Base-by-base conservation (phyloP, 2,113 vertebrate genomes). In the Cnemophilus loriae region DNA sequence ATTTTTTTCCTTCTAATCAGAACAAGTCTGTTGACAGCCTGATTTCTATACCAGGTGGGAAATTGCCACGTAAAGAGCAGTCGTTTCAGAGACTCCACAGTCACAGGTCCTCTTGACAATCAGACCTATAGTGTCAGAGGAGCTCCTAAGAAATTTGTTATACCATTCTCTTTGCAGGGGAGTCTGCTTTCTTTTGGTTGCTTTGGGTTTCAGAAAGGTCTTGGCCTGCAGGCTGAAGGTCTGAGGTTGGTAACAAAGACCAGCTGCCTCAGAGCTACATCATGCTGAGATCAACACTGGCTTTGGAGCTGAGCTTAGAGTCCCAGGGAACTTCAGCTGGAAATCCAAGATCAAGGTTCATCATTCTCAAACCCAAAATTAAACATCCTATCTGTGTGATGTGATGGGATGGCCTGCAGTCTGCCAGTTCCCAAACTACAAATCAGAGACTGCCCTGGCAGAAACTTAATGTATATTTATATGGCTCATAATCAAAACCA, bases 311-410 rank as follows among this genome's bases (percentile, higher is more conserved):
- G 22, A 64, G 44, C 41, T 67, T 87, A 1, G 5, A 84, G 37
- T 85, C 20, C 22, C 26, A 53, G 53, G 35, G 17, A 91, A 59
- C 53, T 82, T 76, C 16, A 39, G 6, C 39, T 55, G 39, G 39
- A 90, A 74, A 41, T 6, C 10, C 22, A 56, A 55, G 75, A 59
- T 32, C 6, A 10, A 47, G 13, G 21, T 76, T 57, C 1, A 2
- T 17, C 13, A 52, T 79, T 91, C 41, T 44, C 59, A 41, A 71
- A 57, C 10, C 4, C 32, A 56, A 56, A 63, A 78, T 55, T 64
- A 68, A 71, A 60, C 7, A 70, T 44, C 18, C 8, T 4, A 23
- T 12, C 1, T 1, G 2, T 41, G 30, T 59, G 55, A 61, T 0
- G 0, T 20, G 33, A 18, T 16, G 44, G 27, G 49, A 63, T 16